phyloP scores from a whole-genome alignment of 1,140 invertebrate genomes.

The Cryptotermes secundus region DNA sequence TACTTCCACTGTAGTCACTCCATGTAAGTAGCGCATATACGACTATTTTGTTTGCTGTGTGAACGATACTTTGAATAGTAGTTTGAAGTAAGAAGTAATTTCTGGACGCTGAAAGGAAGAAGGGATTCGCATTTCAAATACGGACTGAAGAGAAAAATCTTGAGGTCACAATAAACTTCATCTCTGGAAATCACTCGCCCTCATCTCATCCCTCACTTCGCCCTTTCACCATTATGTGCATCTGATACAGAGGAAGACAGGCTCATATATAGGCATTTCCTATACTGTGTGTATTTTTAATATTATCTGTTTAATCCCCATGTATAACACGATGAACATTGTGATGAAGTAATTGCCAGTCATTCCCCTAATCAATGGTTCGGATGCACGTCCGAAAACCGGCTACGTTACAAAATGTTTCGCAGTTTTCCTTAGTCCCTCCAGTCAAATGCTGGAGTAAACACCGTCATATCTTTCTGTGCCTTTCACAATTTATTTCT shows the following conservation, averaged over 20 bases:
- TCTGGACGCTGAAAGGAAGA: background rate
- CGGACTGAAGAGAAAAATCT: background rate
- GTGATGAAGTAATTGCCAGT: too few species aligned
- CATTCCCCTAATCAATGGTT: too few species aligned
- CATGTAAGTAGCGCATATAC: background rate
- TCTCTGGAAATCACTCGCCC: background rate
- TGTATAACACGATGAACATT: too few species aligned
- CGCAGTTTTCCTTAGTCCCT: too few species aligned
- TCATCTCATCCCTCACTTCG: background rate
- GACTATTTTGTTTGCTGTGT: background rate
- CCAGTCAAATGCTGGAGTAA: too few species aligned
- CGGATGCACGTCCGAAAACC: too few species aligned
- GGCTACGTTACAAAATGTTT: too few species aligned
- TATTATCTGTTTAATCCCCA: too few species aligned
- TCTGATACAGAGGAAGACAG: background rate
- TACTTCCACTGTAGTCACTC: background rate
- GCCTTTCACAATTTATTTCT: too few species aligned
- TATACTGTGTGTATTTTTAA: background rate
- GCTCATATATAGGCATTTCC: background rate
- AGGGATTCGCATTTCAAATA: background rate
- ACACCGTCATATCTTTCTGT: too few species aligned
- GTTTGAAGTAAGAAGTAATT: background rate
- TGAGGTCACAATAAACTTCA: conserved; percentile 17
- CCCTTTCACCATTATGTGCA: background rate
- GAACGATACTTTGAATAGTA: background rate